Evolutionary conservation across 2,888 invertebrate genomes (phyloP), one percentile per base, ranked within the genome.

Genomic region (Hermodice carunculata): DNA sequence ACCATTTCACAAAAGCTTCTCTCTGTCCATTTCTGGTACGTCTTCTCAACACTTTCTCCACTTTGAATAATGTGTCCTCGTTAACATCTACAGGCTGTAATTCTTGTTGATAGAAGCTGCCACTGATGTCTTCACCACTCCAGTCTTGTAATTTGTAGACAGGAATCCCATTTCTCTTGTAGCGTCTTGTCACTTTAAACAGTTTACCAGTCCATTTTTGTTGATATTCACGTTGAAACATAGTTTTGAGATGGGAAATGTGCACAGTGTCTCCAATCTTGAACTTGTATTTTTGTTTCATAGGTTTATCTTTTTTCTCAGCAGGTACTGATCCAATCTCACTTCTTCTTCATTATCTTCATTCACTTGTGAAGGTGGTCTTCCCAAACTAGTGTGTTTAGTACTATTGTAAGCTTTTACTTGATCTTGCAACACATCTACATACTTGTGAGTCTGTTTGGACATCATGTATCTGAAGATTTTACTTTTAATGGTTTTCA

Each of bases 321-420:
- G 37, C 22, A n/a, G 6, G 22, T 53, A 53, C 22, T 53, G 24
- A 3, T 32, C 32, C 5, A 53, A 1, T 22, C 53, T 53, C 8
- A 53, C 53, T 37, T 53, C 53, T n/a, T 28, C 24, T 34, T 53
- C 53, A 32, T 53, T 53, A 4, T 37, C 3, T 34, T 37, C 3
- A 3, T 28, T 34, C 1, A 53, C 53, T 22, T 24, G 19, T 2
- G 24, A n/a, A 11, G 53, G 53, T 8, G 53, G 17, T 2, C 37
- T n/a, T 34, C 53, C 53, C 4, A 53, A 19, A 17, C 53, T 53
- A 19, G 34, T 37, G 19, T 53, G 53, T 4, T 29, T 22, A 8
- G 53, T 53, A 6, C 8, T 53, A 34, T 53, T 53, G 53, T 53
- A 53, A 19, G 34, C 37, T 26, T 53, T 53, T 14, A 53, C 53